Percentiles rank a stretch among this genome's conserved stretches.
Evolutionary conservation across 2,888 invertebrate species (phyloP).

Genomic region (Lepidonotus clava): DNA sequence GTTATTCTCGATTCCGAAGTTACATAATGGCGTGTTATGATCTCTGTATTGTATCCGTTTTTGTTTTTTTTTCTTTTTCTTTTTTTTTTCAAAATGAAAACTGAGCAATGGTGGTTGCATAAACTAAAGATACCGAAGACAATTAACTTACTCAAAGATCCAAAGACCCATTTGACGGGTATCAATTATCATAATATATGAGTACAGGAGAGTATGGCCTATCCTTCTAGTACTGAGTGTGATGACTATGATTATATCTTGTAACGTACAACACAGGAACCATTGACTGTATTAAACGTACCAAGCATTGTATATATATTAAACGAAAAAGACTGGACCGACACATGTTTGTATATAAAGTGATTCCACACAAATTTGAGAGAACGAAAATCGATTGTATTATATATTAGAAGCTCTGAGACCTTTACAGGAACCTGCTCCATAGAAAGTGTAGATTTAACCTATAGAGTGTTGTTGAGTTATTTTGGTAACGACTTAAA

Average conservation of each 20-base stretch:
- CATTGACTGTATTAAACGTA: conserved; percentile 32
- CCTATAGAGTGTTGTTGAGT: conserved; percentile 46
- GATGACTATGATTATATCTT: conserved; percentile 29
- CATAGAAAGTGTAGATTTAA: conserved; percentile 33
- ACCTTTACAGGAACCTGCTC: conserved; percentile 19
- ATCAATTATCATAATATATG: conserved; percentile 1
- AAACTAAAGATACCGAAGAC: conserved; percentile 34
- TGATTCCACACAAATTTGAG: conserved; percentile 27
- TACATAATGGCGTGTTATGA: conserved; percentile 32
- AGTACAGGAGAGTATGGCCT: conserved; percentile 4
- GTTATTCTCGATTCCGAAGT: too few relatives aligned
- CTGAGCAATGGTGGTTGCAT: conserved; percentile 34
- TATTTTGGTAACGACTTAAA: conserved; percentile 19
- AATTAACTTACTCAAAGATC: conserved; percentile 48
- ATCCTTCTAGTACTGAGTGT: conserved; percentile 29
- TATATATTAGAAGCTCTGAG: conserved; percentile 34
- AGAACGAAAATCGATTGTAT: neutral
- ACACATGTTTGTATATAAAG: conserved; percentile 42
- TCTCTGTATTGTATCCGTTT: neutral
- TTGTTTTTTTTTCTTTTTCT: neutral
- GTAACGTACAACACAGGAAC: conserved; percentile 36
- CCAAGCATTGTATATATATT: conserved; percentile 37
- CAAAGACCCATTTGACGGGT: conserved; percentile 26
- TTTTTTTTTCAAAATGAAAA: too few relatives aligned
- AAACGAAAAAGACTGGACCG: conserved; percentile 24